Conservation (phyloP, 37 sponge, comb jelly and placozoan genomes). For the Tethya wilhelma region DNA sequence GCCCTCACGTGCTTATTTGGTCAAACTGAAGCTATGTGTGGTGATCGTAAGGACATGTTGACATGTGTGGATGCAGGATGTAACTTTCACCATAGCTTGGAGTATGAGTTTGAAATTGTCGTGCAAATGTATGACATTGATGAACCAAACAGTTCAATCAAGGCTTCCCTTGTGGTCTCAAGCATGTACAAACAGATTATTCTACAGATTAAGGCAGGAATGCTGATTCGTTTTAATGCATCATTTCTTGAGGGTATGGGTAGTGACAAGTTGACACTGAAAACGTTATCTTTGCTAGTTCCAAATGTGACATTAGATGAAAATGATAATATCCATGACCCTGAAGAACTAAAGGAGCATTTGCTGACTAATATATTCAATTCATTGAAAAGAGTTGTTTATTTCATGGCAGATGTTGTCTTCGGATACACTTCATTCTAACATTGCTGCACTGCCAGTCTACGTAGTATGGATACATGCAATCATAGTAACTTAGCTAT, state of each 20-base stretch:
- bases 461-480: too few species aligned
- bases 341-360: too few species aligned
- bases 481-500: too few species aligned
- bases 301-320: background rate
- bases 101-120: conserved; percentile 34
- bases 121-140: background rate
- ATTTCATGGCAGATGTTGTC: too few species aligned
- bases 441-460: too few species aligned
- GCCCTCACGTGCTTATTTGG: conserved; percentile 51
- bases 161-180: conserved; percentile 5
- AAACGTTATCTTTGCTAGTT: background rate
- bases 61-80: conserved; percentile 56
- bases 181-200: conserved; percentile 11
- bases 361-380: too few species aligned
- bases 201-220: background rate
- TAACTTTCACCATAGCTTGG: conserved; percentile 33
- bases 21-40: conserved; percentile 53
- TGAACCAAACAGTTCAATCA: background rate
- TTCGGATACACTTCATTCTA: too few species aligned
- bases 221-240: conserved; percentile 38
- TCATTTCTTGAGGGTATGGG: conserved; percentile 63
- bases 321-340: background rate
- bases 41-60: conserved; percentile 8
- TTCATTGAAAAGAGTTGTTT: too few species aligned
- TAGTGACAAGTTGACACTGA: conserved; percentile 8